These are phyloP conservation scores for Graphium colonna DNA, from an alignment of 2,888 invertebrate genomes.

Conservation along the genomic window DNA sequence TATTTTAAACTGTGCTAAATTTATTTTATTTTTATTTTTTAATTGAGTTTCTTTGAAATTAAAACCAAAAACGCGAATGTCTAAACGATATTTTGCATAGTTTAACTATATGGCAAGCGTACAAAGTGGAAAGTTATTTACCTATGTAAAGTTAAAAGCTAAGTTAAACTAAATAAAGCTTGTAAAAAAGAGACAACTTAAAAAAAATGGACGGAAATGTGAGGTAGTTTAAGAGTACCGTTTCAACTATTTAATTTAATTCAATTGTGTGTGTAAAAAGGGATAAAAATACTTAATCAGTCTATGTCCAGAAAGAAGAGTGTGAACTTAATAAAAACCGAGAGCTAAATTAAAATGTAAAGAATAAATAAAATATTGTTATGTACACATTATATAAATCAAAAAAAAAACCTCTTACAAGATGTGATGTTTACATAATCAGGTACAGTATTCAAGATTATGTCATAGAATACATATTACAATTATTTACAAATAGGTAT, in stretches of 20 bases:
- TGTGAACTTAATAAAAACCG: background rate
- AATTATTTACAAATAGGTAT: background rate
- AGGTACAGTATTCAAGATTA: conserved; percentile 5
- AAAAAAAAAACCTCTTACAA: background rate
- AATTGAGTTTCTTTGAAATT: too few relatives aligned
- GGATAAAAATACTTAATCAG: background rate
- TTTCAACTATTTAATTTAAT: background rate
- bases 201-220: conserved; percentile 37
- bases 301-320: background rate
- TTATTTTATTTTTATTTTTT: too few relatives aligned
- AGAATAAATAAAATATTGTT: background rate
- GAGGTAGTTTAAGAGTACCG: conserved; percentile 51
- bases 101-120: background rate
- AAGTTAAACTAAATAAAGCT: conserved; percentile 62
- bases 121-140: too few relatives aligned
- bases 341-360: background rate
- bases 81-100: background rate
- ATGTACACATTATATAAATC: background rate
- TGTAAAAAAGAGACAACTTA: conserved; percentile 51
- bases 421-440: conserved; percentile 1
- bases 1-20: too few relatives aligned
- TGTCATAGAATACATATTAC: background rate
- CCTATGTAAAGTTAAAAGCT: conserved; percentile 29
- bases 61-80: too few relatives aligned
- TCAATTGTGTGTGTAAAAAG: background rate